Conservation (phyloP, 2,113 vertebrate species). For the Sylvilagus bachmani region DNA sequence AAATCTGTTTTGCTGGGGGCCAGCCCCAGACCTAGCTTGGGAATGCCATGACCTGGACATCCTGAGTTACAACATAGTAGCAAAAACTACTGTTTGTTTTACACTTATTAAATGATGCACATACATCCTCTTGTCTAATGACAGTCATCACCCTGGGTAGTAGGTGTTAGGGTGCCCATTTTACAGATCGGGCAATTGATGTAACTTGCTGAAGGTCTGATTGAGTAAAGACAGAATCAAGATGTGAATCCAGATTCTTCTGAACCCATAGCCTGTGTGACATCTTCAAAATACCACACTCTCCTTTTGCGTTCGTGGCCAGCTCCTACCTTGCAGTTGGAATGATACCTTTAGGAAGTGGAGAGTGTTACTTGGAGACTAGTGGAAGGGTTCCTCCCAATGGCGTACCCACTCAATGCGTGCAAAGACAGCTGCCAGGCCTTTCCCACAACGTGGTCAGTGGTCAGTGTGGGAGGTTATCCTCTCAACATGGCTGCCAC, state of each 20-base stretch:
- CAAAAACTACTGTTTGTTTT: not conserved
- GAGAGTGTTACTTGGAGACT: not conserved
- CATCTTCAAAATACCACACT: not conserved
- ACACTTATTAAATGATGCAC: not conserved
- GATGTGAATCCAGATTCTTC: not conserved
- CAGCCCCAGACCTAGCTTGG: not conserved
- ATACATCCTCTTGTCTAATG: not conserved
- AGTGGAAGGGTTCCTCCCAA: not conserved
- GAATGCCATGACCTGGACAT: not conserved
- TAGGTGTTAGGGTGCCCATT: not conserved
- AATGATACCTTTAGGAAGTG: not conserved
- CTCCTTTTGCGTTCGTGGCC: not conserved
- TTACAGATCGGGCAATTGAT: too few species aligned
- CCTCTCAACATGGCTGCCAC: fast-evolving
- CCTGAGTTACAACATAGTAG: not conserved
- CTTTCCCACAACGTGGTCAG: not conserved
- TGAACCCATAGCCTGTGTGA: not conserved
- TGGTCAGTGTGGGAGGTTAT: too few species aligned
- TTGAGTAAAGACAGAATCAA: not conserved
- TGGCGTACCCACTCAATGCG: fast-evolving
- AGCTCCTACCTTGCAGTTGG: not conserved
- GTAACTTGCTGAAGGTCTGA: not conserved
- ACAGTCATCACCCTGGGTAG: not conserved
- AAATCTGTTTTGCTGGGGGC: not conserved
- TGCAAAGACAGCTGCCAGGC: not conserved